Evolutionary conservation across 2,888 invertebrate species (phyloP).

Genomic region (Epicampocera succincta): DNA sequence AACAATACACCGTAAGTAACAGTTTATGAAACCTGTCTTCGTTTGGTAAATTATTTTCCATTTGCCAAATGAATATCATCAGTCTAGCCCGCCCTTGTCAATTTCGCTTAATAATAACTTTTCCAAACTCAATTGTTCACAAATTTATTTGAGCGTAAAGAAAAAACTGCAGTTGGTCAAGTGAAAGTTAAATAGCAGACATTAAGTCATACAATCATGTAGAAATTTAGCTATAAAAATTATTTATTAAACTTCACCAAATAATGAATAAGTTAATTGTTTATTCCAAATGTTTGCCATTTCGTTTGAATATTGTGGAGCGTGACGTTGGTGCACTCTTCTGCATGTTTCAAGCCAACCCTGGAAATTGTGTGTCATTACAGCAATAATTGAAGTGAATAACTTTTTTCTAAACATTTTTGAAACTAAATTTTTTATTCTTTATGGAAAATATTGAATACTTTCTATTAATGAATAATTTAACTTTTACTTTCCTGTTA

Average conservation of each 20-base stretch:
- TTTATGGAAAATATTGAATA: too few relatives aligned
- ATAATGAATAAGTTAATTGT: conserved; percentile 46
- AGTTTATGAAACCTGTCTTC: not conserved
- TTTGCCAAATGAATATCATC: too few relatives aligned
- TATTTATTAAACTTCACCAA: conserved; percentile 2
- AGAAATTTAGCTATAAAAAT: conserved; percentile 34
- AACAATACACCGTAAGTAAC: conserved; percentile 73
- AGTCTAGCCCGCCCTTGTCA: too few relatives aligned
- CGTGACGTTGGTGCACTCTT: conserved; percentile 36
- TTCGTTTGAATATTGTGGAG: conserved; percentile 20
- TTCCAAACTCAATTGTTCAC: too few relatives aligned
- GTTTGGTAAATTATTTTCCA: too few relatives aligned
- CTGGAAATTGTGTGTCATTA: conserved; percentile 14
- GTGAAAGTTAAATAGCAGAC: conserved; percentile 60
- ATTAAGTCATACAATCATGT: conserved; percentile 52
- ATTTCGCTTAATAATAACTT: too few relatives aligned
- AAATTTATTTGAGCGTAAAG: not conserved
- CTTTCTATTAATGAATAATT: too few relatives aligned
- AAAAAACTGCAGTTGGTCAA: conserved; percentile 50
- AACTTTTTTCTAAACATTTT: not conserved
- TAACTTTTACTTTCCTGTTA: too few relatives aligned
- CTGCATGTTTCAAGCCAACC: conserved; percentile 7
- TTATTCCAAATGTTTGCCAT: conserved; percentile 35
- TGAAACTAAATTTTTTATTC: too few relatives aligned
- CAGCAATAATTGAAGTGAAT: conserved; percentile 3